Percentiles rank a stretch among this genome's conserved stretches.
Conservation (phyloP, 2,797 vertebrate species). For the Halcyon badia region DNA sequence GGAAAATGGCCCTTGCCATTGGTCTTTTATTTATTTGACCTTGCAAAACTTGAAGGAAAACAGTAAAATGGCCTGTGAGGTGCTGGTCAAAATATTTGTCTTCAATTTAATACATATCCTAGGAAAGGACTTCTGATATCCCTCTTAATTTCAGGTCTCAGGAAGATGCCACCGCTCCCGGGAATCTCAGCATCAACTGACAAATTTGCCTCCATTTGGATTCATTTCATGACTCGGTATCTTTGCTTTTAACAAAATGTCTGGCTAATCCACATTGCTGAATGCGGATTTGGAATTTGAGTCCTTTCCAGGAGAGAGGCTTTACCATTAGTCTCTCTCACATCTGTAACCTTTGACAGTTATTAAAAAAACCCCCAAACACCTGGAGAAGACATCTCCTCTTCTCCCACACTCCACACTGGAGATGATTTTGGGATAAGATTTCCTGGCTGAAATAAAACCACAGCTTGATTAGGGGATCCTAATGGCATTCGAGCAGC, state of each 20-base stretch:
- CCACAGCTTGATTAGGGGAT: rapidly evolving
- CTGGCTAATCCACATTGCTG: background rate
- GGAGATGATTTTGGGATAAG: background rate
- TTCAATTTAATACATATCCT: background rate
- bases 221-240: background rate
- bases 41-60: background rate
- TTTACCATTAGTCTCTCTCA: background rate
- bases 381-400: background rate
- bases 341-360: background rate
- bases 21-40: background rate
- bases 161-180: background rate
- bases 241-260: background rate
- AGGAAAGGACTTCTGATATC: background rate
- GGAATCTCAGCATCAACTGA: background rate
- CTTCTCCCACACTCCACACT: background rate
- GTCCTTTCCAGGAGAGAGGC: background rate
- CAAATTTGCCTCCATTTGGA: background rate
- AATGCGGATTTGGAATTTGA: background rate
- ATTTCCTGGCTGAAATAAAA: background rate
- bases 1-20: background rate
- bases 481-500: background rate
- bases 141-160: background rate
- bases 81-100: background rate
- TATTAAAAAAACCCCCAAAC: background rate
- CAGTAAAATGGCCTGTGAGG: background rate